Conservation (phyloP, 2,888 invertebrate species). For the Drosophila mulleri region DNA sequence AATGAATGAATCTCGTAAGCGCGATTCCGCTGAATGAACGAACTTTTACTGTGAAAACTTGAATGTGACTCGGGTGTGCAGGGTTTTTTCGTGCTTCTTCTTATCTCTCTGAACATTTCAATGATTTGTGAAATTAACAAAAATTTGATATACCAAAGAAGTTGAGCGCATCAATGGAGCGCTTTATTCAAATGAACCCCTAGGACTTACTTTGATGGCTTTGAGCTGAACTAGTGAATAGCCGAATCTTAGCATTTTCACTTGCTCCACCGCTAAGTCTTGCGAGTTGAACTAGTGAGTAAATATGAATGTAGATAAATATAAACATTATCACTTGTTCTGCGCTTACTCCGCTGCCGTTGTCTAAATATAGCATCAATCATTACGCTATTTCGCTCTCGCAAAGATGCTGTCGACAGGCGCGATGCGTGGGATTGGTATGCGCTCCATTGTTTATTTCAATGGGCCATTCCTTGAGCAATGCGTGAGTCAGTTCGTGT, state of each 20-base stretch:
- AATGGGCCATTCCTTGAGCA: constrained; percentile 37
- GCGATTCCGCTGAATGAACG: constrained; percentile 42
- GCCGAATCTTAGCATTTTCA: no score
- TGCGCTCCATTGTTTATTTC: constrained; percentile 56
- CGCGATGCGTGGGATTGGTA: constrained; percentile 71
- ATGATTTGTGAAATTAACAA: constrained; percentile 57
- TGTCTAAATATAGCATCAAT: constrained; percentile 60
- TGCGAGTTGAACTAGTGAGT: background rate
- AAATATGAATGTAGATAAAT: background rate
- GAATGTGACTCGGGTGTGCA: constrained; percentile 34
- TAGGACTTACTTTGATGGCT: no score
- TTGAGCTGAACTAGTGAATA: background rate
- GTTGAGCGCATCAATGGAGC: background rate
- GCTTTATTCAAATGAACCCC: background rate
- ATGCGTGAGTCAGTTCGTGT: constrained; percentile 60
- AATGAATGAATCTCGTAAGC: constrained; percentile 22
- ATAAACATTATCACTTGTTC: background rate
- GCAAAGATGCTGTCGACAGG: constrained; percentile 36
- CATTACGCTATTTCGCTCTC: background rate
- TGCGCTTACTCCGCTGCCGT: constrained; percentile 4
- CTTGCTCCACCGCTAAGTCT: background rate
- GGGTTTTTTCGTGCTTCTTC: constrained; percentile 4
- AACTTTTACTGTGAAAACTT: constrained; percentile 45
- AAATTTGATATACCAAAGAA: background rate
- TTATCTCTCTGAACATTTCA: constrained; percentile 32